phyloP scores from a whole-genome alignment of 1,140 invertebrate genomes.

The Anastrepha ludens region DNA sequence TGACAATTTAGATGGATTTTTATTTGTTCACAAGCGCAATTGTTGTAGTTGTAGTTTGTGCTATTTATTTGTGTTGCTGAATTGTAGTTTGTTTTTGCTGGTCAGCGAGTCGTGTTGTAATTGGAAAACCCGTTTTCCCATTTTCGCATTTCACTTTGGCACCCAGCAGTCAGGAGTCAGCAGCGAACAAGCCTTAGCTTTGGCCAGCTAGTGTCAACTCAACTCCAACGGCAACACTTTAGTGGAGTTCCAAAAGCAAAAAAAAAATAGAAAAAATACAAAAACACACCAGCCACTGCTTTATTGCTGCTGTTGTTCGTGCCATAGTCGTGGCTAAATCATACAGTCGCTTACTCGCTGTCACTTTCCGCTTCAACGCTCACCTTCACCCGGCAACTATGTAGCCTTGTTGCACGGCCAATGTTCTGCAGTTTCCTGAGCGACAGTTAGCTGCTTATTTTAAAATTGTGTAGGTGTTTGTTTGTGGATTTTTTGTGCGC shows the following conservation, averaged over 20 bases:
- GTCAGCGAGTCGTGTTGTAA: conserved; percentile 43
- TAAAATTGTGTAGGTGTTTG: conserved; percentile 35
- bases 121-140: conserved; percentile 18
- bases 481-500: background rate
- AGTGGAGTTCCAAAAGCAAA: background rate
- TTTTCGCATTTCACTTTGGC: background rate
- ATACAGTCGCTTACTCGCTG: conserved; percentile 39
- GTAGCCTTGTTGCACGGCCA: background rate
- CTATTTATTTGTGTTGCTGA: conserved; percentile 13
- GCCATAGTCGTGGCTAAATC: conserved; percentile 45
- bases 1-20: conserved; percentile 49
- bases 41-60: background rate
- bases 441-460: conserved; percentile 33
- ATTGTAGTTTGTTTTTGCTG: conserved; percentile 35
- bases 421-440: conserved; percentile 21
- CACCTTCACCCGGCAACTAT: background rate
- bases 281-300: background rate
- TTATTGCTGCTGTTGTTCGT: background rate
- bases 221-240: background rate
- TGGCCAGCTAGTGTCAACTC: conserved; percentile 40
- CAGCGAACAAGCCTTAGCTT: background rate
- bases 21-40: conserved; percentile 21
- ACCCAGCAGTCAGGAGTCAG: conserved; percentile 5
- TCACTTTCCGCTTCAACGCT: conserved; percentile 40
- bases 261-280: background rate